phyloP scores from a whole-genome alignment of 2,113 vertebrate species.

The Fregetta grallaria region DNA sequence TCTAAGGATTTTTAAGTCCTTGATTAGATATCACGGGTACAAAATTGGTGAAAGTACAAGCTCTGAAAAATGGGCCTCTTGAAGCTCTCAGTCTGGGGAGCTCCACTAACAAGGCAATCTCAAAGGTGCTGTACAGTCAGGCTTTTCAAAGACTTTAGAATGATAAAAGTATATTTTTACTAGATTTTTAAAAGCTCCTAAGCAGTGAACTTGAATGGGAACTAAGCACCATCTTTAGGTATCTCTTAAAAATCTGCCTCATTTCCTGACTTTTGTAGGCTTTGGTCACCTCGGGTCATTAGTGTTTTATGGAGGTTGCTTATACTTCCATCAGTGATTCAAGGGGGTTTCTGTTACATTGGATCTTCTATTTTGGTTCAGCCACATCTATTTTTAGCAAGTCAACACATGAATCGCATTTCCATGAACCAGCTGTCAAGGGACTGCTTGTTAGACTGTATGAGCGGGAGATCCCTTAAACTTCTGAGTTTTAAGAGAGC shows the following conservation, averaged over 20 bases:
- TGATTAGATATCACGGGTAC: not conserved
- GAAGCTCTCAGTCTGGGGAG: not conserved
- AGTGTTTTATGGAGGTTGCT: not conserved
- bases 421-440: not conserved
- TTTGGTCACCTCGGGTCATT: not conserved
- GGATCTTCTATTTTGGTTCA: not conserved
- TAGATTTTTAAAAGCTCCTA: not conserved
- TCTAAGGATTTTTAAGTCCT: not conserved
- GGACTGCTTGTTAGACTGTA: not conserved
- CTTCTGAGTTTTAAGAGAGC: not conserved
- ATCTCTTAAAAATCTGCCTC: not conserved
- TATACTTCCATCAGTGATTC: not conserved
- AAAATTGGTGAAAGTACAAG: not conserved
- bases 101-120: not conserved
- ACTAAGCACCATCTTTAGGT: not conserved
- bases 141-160: constrained; percentile 5
- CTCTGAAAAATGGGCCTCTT: not conserved
- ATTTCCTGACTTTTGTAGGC: not conserved
- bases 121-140: not conserved
- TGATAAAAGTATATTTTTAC: not conserved
- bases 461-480: not conserved
- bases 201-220: not conserved
- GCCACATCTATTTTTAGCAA: constrained; percentile 3
- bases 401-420: not conserved
- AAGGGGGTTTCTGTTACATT: not conserved